phyloP scores from a whole-genome alignment of 2,888 invertebrate species.

The Melanophora roralis region DNA sequence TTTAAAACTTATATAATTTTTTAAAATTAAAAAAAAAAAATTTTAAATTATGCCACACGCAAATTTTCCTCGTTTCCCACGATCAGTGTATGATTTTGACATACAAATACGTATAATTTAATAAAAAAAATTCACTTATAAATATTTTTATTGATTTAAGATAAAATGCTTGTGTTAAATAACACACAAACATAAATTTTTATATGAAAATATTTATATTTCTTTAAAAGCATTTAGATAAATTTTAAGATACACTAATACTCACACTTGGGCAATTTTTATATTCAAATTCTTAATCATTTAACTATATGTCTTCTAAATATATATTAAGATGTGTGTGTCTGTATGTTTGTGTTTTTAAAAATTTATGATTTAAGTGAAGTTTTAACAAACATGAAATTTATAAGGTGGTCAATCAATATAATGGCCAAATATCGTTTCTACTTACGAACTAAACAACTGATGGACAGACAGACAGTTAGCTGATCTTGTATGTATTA shows the following conservation, averaged over 20 bases:
- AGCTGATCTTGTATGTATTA: neutral
- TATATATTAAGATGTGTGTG: neutral
- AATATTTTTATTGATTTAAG: constrained; percentile 52
- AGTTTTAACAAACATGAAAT: constrained; percentile 25
- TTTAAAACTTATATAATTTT: too few species aligned
- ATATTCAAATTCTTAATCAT: constrained; percentile 32
- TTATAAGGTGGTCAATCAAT: constrained; percentile 58
- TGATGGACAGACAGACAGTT: constrained; percentile 1
- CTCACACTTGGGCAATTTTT: neutral
- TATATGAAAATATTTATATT: too few species aligned
- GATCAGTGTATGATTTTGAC: constrained; percentile 53
- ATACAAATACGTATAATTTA: constrained; percentile 26
- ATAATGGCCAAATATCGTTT: constrained; percentile 46
- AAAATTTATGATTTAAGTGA: constrained; percentile 34
- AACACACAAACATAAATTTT: constrained; percentile 47
- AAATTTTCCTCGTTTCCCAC: constrained; percentile 61
- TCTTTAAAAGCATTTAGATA: constrained; percentile 25
- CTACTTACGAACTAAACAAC: too few species aligned
- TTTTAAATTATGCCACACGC: constrained; percentile 54
- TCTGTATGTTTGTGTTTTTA: neutral
- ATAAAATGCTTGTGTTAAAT: constrained; percentile 57
- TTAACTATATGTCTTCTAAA: neutral
- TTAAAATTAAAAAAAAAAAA: neutral
- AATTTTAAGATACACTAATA: neutral
- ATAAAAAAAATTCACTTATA: neutral